Evolutionary conservation across 2,888 invertebrate genomes (phyloP).

Genomic region (Pristionchus fissidentatus): DNA sequence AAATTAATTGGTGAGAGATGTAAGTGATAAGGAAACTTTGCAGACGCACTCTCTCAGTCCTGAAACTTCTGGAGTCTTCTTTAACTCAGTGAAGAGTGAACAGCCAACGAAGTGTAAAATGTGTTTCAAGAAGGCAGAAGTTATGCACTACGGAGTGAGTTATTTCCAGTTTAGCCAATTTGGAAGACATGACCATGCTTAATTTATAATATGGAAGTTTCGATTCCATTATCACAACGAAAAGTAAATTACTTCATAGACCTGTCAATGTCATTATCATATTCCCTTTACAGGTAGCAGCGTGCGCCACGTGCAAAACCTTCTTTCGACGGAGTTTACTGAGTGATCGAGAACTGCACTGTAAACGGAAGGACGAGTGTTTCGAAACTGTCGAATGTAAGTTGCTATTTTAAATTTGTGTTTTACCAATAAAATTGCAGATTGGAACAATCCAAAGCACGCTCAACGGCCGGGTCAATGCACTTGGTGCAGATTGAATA

Average conservation of each 20-base stretch:
- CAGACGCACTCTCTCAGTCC: neutral
- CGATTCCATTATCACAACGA: neutral
- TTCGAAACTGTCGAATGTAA: neutral
- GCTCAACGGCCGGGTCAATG: neutral
- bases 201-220: too few species aligned
- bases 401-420: too few species aligned
- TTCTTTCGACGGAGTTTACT: slow-evolving; percentile 4
- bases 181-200: too few species aligned
- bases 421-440: neutral
- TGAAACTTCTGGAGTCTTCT: neutral
- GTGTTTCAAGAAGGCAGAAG: slow-evolving; percentile 7
- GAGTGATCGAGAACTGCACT: slow-evolving; percentile 12
- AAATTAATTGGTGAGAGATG: too few species aligned
- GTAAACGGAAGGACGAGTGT: slow-evolving; percentile 20
- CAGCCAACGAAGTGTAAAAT: neutral
- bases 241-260: too few species aligned
- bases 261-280: too few species aligned
- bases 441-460: neutral
- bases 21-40: too few species aligned
- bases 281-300: neutral
- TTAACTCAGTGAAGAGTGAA: neutral
- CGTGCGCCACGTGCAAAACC: slow-evolving; percentile 10
- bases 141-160: slow-evolving; percentile 5
- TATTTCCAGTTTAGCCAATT: too few species aligned
- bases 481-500: neutral